Evolutionary conservation across 1,140 invertebrate species (phyloP).

Genomic region (Orchestia grillus): DNA sequence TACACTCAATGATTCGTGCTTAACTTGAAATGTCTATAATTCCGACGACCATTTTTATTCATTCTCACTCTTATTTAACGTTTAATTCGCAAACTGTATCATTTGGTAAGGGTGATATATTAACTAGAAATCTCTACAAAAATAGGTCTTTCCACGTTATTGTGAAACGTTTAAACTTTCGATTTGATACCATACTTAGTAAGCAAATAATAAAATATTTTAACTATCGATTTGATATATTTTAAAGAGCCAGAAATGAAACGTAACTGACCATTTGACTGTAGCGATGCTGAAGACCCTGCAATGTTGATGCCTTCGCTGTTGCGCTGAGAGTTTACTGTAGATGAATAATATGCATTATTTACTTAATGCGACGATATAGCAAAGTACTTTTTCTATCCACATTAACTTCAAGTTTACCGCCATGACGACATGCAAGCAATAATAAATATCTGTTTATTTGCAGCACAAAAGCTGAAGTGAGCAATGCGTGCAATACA

Average conservation of each 20-base stretch:
- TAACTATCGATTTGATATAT: too few relatives aligned
- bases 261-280: neutral
- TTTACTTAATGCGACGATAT: neutral
- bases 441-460: neutral
- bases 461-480: neutral
- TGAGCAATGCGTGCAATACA: neutral
- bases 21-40: neutral
- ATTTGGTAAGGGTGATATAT: neutral
- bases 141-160: neutral
- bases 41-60: neutral
- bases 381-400: neutral
- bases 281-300: neutral
- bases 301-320: neutral
- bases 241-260: too few relatives aligned
- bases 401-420: neutral
- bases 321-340: neutral
- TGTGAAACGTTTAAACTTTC: too few relatives aligned
- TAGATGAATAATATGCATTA: neutral
- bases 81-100: neutral
- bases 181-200: too few relatives aligned
- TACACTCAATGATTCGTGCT: neutral
- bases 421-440: neutral
- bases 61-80: neutral
- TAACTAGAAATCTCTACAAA: neutral
- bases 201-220: too few relatives aligned